These are phyloP conservation scores for Eucriotettix oculatus DNA, from an alignment of 2,888 invertebrate genomes.

Conservation along the genomic window DNA sequence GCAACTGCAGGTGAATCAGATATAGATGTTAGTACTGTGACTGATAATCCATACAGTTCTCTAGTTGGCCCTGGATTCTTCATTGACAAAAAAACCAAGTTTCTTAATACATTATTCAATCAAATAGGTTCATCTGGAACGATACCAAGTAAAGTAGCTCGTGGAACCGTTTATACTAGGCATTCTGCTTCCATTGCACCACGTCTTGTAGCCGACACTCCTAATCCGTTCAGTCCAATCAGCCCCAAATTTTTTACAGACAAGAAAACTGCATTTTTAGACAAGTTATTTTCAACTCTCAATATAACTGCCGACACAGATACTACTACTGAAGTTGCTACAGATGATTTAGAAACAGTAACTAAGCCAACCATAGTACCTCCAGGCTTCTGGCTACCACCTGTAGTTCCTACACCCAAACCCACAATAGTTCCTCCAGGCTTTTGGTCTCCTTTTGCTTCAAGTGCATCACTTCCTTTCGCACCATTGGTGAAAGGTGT, in stretches of 20 bases:
- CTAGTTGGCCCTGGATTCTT: conserved; percentile 10
- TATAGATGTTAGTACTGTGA: not conserved
- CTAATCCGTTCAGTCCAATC: not conserved
- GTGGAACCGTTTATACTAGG: too few relatives aligned
- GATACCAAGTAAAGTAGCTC: too few relatives aligned
- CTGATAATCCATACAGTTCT: conserved; percentile 1
- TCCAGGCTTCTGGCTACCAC: not conserved
- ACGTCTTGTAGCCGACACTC: not conserved
- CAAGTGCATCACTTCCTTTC: conserved; percentile 12
- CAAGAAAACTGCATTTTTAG: conserved; percentile 21
- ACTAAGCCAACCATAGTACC: conserved; percentile 1
- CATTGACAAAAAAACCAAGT: conserved; percentile 10
- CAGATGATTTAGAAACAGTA: not conserved
- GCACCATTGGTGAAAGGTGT: not conserved
- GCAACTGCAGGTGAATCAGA: not conserved
- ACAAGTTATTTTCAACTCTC: conserved; percentile 20
- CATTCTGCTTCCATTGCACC: too few relatives aligned
- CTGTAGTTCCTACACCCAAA: conserved; percentile 14
- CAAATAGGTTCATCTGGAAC: not conserved
- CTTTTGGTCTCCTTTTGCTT: conserved; percentile 21
- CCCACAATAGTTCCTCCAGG: conserved; percentile 22
- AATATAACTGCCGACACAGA: conserved; percentile 17
- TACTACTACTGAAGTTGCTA: not conserved
- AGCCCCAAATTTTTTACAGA: conserved; percentile 19
- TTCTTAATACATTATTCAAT: conserved; percentile 6